Conservation (phyloP, 2,113 vertebrate species). For the Kryptolebias marmoratus region DNA sequence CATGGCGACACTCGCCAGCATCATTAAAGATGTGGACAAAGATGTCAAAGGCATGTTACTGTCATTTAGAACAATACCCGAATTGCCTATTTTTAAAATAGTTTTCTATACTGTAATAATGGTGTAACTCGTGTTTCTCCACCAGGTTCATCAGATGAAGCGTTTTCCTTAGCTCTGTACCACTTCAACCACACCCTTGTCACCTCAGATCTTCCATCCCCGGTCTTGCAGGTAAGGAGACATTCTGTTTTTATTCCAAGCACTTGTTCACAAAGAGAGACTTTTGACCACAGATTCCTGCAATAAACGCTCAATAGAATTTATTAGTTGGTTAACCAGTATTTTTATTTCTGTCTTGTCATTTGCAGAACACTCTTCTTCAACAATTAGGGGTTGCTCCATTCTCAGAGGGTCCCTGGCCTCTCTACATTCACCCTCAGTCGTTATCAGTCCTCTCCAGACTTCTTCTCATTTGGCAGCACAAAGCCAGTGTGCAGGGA, state of each 20-base stretch:
- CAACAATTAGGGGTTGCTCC: conserved; percentile 96
- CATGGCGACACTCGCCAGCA: conserved; percentile 95
- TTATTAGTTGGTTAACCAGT: too few species aligned
- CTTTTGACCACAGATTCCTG: neutral
- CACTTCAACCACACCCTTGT: conserved; percentile 98
- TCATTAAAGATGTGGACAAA: conserved; percentile 99
- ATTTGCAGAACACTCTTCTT: conserved; percentile 88
- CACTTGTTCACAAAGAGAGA: neutral
- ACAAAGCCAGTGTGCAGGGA: conserved; percentile 90
- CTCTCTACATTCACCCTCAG: conserved; percentile 95
- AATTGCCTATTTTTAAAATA: neutral
- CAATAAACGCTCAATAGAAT: neutral
- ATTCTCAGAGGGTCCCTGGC: conserved; percentile 95
- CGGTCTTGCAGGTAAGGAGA: conserved; percentile 88
- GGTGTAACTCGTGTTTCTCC: neutral
- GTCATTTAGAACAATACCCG: too few species aligned
- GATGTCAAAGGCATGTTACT: conserved; percentile 88
- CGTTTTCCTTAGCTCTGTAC: conserved; percentile 94
- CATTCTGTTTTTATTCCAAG: neutral
- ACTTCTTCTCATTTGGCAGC: conserved; percentile 96
- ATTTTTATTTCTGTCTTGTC: conserved; percentile 24
- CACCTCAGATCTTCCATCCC: conserved; percentile 96
- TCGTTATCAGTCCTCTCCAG: conserved; percentile 94
- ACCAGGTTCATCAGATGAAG: conserved; percentile 93
- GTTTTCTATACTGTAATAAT: neutral